Evolutionary conservation across 2,888 invertebrate genomes (phyloP), one percentile per base, ranked within the genome.

Genomic region (Watsonalla binaria): DNA sequence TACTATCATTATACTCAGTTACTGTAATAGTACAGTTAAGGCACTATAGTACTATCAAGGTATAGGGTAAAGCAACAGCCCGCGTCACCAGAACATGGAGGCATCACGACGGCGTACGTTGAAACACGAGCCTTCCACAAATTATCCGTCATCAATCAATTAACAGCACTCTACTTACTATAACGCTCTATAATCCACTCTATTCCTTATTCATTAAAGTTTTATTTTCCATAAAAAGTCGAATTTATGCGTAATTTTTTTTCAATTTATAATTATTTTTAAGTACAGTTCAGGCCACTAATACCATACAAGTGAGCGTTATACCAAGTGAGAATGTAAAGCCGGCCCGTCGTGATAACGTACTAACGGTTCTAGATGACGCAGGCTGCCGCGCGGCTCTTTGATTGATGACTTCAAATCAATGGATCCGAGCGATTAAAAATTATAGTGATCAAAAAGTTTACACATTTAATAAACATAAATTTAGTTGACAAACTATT

Each of bases 391-490:
- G 71, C 65, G 70, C 75, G 79, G 76, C 70, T 68, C 72, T 68
- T 84, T 88, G 90, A 90, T 90, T 90, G 90, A 90, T 90, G 90
- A 90, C 90, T 88, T 90, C 90, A 90, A 90, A 90, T 88, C 85
- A 83, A 84, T 86, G 90, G 89, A 87, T 86, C 85, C 83, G 84
- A 68, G 66, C 66, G 62, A 55, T 62, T 60, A 58, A 56, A 24
- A 58, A 62, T 54, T 54, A 50, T 47, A 46, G 37, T 33, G 9
- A n/a, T 24, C 15, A 51, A 11, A 51, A 13, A 42, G 9, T 11
- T 42, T 42, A 11, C 37, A 15, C 49, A 15, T 46, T 48, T 37
- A 37, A 37, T 37, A 39, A 9, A 35, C 13, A 48, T 37, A 37
- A 49, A 37, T 37, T 14, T 37, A 49, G 11, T 35, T 5, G 15